Evolutionary conservation across 2,797 vertebrate genomes (phyloP).

Genomic region (Hirundo rustica): DNA sequence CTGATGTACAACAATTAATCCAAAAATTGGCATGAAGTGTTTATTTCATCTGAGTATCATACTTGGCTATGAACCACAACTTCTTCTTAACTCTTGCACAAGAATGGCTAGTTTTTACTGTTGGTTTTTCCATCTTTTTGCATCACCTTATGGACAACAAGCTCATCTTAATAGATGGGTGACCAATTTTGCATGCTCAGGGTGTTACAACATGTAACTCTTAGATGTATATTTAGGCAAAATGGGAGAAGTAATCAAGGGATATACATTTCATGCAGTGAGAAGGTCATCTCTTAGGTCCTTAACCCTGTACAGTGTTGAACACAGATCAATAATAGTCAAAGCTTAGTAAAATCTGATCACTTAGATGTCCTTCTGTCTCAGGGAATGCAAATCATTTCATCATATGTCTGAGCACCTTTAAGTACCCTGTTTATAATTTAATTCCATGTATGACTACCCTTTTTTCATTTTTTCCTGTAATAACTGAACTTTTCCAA

Average conservation of each 20-base stretch:
- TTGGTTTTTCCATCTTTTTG: neutral
- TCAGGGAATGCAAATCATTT: neutral
- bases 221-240: neutral
- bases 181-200: neutral
- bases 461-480: neutral
- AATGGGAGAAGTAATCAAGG: neutral
- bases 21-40: neutral
- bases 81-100: neutral
- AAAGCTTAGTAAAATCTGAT: neutral
- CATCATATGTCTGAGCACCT: neutral
- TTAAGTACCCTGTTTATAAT: neutral
- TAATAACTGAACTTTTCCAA: neutral
- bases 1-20: neutral
- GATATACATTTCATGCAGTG: neutral
- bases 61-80: neutral
- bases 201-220: neutral
- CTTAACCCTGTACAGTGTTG: neutral
- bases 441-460: neutral
- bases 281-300: neutral
- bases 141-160: neutral
- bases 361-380: neutral
- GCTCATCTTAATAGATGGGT: neutral
- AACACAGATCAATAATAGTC: neutral
- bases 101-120: neutral
- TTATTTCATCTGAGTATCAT: neutral